Evolutionary conservation across 2,888 invertebrate species (phyloP), one percentile per base, ranked within the genome.

Genomic region (Leptogaster cylindrica): DNA sequence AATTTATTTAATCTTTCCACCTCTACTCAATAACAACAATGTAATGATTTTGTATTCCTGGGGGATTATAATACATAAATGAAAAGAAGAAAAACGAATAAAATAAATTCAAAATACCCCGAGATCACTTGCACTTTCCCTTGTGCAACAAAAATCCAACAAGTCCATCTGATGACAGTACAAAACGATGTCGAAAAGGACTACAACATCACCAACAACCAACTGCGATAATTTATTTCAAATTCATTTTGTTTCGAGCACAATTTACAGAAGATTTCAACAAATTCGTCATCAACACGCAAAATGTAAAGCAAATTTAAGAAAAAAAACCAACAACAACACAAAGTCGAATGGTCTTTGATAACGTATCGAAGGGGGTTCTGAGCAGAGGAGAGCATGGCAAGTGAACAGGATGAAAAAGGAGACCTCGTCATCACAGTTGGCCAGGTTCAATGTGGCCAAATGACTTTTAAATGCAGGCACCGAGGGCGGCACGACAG

Each of bases 261-360:
- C 36, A 12, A 65, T 33, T 50, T 36, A 65, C 36, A 50, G 48
- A 20, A 48, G 46, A 16, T 64, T 50, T 23, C 48, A 64, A 48
- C 64, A 64, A 64, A 64, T 64, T 64, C 64, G 48, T 64, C 64
- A 65, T 50, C 65, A 65, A 23, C 50, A 65, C 44, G 61, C 61
- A 61, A 44, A 44, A 44, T 44, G 44, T 55, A n/a, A n/a, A n/a
- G n/a, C n/a, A n/a, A n/a, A n/a, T n/a, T n/a, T n/a, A n/a, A n/a
- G n/a, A n/a, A 55, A 33, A 55, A 55, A 44, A 55, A 55, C 55
- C 33, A 7, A 16, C 16, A 8, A n/a, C 20, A 23, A 36, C 23
- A n/a, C n/a, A n/a, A n/a, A 46, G 25, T 12, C 46, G 23, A 12
- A 25, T 20, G 20, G 25, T 36, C 23, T 39, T 55, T 36, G 55